Conservation (phyloP, 2,888 invertebrate genomes). For the Scotopteryx bipunctaria region DNA sequence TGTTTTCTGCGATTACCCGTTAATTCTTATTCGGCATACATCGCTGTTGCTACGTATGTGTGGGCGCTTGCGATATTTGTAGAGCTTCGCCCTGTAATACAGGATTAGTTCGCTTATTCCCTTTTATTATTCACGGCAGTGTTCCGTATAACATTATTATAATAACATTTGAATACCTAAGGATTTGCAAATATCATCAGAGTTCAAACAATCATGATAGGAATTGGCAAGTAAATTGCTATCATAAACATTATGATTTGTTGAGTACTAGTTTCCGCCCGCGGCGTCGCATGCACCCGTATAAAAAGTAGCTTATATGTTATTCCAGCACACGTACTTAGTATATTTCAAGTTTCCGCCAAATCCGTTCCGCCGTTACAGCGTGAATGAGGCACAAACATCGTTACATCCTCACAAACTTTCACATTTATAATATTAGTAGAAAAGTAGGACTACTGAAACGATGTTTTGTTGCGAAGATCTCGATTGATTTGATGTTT, state of each 20-base stretch:
- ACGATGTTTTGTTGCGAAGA: no score
- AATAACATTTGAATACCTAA: slow-evolving; percentile 20
- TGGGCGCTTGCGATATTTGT: slow-evolving; percentile 22
- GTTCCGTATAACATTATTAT: slow-evolving; percentile 17
- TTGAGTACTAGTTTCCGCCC: no score
- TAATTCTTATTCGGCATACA: slow-evolving; percentile 15
- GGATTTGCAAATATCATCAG: slow-evolving; percentile 7
- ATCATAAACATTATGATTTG: not conserved
- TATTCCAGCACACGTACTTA: no score
- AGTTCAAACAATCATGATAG: not conserved
- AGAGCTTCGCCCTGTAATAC: slow-evolving; percentile 31
- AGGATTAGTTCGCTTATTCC: slow-evolving; percentile 24
- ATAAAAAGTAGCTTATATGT: no score
- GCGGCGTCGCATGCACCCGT: no score
- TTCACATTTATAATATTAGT: no score
- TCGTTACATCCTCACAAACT: no score
- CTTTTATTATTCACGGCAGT: slow-evolving; percentile 30
- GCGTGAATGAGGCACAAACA: no score
- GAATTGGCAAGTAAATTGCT: slow-evolving; percentile 8
- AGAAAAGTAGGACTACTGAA: no score
- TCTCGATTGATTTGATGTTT: no score
- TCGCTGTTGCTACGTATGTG: slow-evolving; percentile 21
- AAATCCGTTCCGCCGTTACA: no score
- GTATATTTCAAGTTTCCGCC: no score
- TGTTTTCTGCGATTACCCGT: slow-evolving; percentile 3